phyloP scores from a whole-genome alignment of 2,888 invertebrate genomes.

The Eustalomyia histrio region DNA sequence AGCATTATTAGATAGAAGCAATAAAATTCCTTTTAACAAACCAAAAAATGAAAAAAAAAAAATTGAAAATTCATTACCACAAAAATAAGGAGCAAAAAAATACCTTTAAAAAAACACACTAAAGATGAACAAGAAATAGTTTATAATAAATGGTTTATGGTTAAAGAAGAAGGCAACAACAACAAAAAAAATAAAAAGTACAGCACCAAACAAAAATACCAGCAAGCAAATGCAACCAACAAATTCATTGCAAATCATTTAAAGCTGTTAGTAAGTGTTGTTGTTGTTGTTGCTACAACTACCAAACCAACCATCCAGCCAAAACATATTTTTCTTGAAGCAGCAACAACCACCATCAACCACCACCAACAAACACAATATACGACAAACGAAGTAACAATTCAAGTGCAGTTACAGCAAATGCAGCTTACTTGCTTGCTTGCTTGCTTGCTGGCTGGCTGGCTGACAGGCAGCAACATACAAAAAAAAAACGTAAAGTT shows the following conservation, averaged over 20 bases:
- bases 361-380: neutral
- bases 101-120: conserved; percentile 14
- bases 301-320: conserved; percentile 20
- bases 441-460: too few species aligned
- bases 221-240: conserved; percentile 40
- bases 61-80: conserved; percentile 61
- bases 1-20: conserved; percentile 61
- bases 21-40: conserved; percentile 59
- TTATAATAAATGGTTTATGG: conserved; percentile 62
- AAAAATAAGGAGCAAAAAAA: conserved; percentile 24
- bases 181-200: conserved; percentile 54
- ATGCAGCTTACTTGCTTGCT: conserved; percentile 10
- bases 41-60: too few species aligned
- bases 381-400: conserved; percentile 1
- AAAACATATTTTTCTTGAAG: conserved; percentile 24
- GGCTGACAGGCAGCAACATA: conserved; percentile 4
- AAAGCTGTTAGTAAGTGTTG: conserved; percentile 52
- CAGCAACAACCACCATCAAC: neutral
- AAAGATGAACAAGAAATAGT: conserved; percentile 28
- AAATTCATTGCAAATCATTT: conserved; percentile 54
- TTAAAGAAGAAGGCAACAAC: conserved; percentile 37
- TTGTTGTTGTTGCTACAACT: conserved; percentile 23
- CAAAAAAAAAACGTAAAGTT: neutral
- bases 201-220: conserved; percentile 65
- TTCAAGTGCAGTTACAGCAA: conserved; percentile 26